Base-by-base conservation (phyloP, 2,797 vertebrate genomes). In the Rhabdophis nuchalis region DNA sequence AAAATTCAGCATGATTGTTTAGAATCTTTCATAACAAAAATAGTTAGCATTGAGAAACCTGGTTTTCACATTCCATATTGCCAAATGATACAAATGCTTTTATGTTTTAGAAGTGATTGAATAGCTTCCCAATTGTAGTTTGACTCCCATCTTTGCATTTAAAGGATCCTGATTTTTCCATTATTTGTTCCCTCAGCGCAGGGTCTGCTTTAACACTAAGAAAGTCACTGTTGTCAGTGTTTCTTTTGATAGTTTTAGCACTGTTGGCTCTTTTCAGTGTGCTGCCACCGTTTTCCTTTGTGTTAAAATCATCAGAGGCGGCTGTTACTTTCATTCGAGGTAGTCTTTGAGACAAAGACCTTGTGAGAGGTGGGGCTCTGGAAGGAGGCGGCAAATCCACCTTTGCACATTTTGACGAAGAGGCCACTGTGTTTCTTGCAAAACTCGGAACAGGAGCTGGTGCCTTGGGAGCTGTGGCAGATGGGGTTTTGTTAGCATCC, bases 351-450 rank as follows among this genome's bases (percentile, higher is more conserved):
- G 98, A 98, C 85, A 97, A 93, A 1, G 98, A 97, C 72, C 98
- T 98, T 0, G 96, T 97, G 57, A 98, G 91, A 57, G 97, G 94
- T 0, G 98, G 96, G 91, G 97, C 97, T 93, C 94, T 98, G 56
- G 98, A 96, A 0, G 96, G 97, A 0, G 97, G 97, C 14, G 98
- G 93, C 3, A 97, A 95, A 88, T 99, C 99, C 10, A 98, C 98
- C 93, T 97, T 98, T 92, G 97, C 94, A 77, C 93, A 98, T 95
- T 99, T 98, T 72, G 98, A 99, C 7, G 98, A 97, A 7, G 98
- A 99, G 77, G 99, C 97, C 32, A 99, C 98, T 0, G 99, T 99
- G 96, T 98, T 99, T 36, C 99, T 98, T 0, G 99, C 99, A 86
- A 99, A 99, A 96, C 96, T 97, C 25, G 99, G 99, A 92, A 98